Evolutionary conservation across 1,140 invertebrate genomes (phyloP), one percentile per base, ranked within the genome.

Genomic region (Neuroterus valhalla): DNA sequence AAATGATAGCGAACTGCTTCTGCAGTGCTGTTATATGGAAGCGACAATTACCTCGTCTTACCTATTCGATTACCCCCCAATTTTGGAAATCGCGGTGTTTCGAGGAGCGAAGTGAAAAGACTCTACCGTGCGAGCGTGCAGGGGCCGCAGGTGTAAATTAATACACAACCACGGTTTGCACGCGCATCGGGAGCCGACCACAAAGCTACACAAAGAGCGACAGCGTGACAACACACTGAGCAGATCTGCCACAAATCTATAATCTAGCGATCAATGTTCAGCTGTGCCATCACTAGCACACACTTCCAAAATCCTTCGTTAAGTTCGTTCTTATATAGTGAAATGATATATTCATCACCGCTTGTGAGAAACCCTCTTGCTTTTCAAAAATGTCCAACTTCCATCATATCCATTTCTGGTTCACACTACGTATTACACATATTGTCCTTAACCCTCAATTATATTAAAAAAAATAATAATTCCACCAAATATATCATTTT

Each of bases 251-350:
- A 91, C 84, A 82, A 76, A 82, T 89, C 83, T 84, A 87, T 83
- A 84, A 84, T 87, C 86, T 90, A 92, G 91, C 91, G 91, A 92
- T 92, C 91, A 90, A 92, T 92, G 91, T 92, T 92, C 92, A 92
- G 92, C 88, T 92, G 91, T 92, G 92, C 91, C 90, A 92, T 92
- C 91, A 92, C 91, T 91, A 89, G 91, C 91, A 92, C 91, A 92
- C 91, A 91, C 91, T 91, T 92, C 91, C 91, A 73, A 71, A 0
- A 17, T 0, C 10, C 0, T 0, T 0, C 0, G 0, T 0, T 2
- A 31, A 19, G n/a, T 2, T 2, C 11, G 0, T 15, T 0, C 45
- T 88, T 91, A 86, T 90, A 89, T 81, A 86, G 8, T 1, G 14
- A 69, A 68, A 0, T 0, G 1, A 0, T 0, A 1, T 11, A 0